Percentiles rank a stretch among this genome's conserved stretches.
phyloP scores from a whole-genome alignment of 2,888 invertebrate genomes.

The Clusia tigrina region DNA sequence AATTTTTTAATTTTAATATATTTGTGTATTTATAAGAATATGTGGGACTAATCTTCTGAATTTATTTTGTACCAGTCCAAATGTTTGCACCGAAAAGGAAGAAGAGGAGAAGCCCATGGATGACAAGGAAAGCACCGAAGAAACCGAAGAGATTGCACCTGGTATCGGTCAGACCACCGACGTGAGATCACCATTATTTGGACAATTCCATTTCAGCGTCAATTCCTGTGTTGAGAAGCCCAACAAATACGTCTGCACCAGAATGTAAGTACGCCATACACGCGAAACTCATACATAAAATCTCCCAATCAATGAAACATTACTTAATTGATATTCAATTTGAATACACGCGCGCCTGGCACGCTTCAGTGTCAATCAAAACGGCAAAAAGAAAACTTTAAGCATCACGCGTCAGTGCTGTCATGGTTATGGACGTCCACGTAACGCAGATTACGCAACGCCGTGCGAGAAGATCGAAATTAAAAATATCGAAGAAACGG shows the following conservation, averaged over 20 bases:
- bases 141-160: slow-evolving; percentile 40
- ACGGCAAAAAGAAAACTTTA: slow-evolving; percentile 70
- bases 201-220: slow-evolving; percentile 61
- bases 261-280: slow-evolving; percentile 58
- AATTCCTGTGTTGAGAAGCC: slow-evolving; percentile 63
- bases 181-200: slow-evolving; percentile 48
- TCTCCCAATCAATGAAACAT: no score
- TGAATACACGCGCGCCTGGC: slow-evolving; percentile 14
- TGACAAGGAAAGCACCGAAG: slow-evolving; percentile 42
- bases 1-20: no score
- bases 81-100: slow-evolving; percentile 71
- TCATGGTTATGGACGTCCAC: slow-evolving; percentile 69
- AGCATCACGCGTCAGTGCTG: slow-evolving; percentile 75
- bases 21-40: no score
- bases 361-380: slow-evolving; percentile 66
- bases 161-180: slow-evolving; percentile 42
- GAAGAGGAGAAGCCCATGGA: slow-evolving; percentile 56
- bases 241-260: slow-evolving; percentile 63
- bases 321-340: not conserved
- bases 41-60: no score
- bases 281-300: slow-evolving; percentile 4
- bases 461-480: slow-evolving; percentile 69
- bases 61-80: slow-evolving; percentile 66
- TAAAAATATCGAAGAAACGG: slow-evolving; percentile 68
- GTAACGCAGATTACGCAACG: slow-evolving; percentile 59